phyloP scores from a whole-genome alignment of 2,113 vertebrate genomes.

The Cygnus buccinator region DNA sequence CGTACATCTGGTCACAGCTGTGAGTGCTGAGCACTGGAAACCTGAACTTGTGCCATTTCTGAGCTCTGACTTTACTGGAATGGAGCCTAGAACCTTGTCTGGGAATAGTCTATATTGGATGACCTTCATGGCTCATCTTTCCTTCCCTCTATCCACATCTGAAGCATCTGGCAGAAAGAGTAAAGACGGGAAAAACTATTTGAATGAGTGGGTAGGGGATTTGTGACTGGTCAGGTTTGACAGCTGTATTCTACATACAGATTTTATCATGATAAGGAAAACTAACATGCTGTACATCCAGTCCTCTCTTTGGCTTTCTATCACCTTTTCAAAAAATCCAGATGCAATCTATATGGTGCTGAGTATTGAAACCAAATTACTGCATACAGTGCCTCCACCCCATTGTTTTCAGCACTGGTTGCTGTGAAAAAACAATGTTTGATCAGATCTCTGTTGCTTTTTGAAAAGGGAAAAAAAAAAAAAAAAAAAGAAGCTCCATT shows the following conservation, averaged over 20 bases:
- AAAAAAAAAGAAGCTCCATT: neutral
- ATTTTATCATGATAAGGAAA: neutral
- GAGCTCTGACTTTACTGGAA: neutral
- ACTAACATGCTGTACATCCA: neutral
- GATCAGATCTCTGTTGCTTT: neutral
- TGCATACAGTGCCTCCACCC: accelerated
- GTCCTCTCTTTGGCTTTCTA: neutral
- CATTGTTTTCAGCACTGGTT: neutral
- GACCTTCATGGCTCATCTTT: neutral
- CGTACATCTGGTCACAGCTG: neutral
- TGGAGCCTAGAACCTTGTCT: neutral
- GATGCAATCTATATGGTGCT: neutral
- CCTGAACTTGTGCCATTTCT: neutral
- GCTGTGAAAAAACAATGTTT: neutral
- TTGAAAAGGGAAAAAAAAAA: neutral
- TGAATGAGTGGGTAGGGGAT: neutral
- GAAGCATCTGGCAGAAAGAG: neutral
- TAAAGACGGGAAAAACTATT: neutral
- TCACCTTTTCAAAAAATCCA: neutral
- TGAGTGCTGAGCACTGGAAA: neutral
- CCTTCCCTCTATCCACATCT: neutral
- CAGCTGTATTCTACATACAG: neutral
- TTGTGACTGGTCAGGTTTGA: neutral
- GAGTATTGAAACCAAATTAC: neutral
- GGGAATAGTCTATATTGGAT: neutral